A percentile compares a stretch with the other conserved stretches of the same genome.
Evolutionary conservation across 2,797 vertebrate genomes (phyloP).

Genomic region (Perodicticus potto): DNA sequence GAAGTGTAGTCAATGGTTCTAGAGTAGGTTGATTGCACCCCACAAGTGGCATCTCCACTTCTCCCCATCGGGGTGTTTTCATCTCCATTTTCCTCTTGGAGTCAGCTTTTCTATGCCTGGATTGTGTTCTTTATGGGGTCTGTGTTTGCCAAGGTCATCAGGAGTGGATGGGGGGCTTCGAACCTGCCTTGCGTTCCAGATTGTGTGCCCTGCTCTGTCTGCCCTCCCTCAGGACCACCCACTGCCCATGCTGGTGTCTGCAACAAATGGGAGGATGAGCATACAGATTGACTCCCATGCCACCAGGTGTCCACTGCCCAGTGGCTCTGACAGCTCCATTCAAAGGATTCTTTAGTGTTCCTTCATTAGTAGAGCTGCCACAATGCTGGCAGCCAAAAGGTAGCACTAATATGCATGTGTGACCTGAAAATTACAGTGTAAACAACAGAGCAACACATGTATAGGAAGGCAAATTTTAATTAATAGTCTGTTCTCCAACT

Average conservation of each 20-base stretch:
- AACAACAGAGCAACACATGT: not conserved
- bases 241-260: not conserved
- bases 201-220: not conserved
- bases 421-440: slow-evolving; percentile 31
- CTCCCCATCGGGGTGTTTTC: rapidly evolving
- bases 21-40: not conserved
- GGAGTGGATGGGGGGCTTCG: not conserved
- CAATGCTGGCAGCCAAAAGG: not conserved
- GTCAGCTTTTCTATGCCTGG: not conserved
- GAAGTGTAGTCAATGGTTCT: not conserved
- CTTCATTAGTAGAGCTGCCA: not conserved
- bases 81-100: not conserved
- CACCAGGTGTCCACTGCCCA: not conserved
- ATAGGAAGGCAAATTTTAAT: slow-evolving; percentile 61
- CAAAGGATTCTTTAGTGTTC: not conserved
- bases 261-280: rapidly evolving
- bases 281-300: not conserved
- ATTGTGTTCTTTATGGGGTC: not conserved
- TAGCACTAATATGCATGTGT: slow-evolving; percentile 4
- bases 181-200: not conserved
- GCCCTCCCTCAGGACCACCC: not conserved
- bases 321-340: not conserved
- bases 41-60: not conserved
- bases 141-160: not conserved
- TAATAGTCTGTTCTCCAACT: slow-evolving; percentile 64